These are phyloP conservation scores for Rhinogobio ventralis DNA, from an alignment of 2,797 vertebrate genomes.

Conservation along the genomic window DNA sequence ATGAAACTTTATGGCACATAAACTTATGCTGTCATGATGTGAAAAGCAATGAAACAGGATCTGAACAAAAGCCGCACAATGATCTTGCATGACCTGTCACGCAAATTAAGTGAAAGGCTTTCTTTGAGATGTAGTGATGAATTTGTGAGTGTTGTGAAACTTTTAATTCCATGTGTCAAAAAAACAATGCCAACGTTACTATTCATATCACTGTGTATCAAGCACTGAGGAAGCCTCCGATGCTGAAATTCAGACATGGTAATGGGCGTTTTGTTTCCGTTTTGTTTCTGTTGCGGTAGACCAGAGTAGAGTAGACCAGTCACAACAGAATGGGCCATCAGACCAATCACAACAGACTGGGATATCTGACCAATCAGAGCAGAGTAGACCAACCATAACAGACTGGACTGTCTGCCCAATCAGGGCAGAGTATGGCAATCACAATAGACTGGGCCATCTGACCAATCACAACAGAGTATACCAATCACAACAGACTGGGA, in stretches of 20 bases:
- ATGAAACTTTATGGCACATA: conserved; percentile 52
- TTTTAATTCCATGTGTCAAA: background rate
- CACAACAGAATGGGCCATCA: no score
- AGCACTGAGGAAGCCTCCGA: background rate
- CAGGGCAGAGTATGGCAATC: no score
- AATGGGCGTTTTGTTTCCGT: background rate
- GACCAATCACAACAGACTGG: background rate
- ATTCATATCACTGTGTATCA: background rate
- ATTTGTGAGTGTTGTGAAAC: background rate
- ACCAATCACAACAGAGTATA: no score
- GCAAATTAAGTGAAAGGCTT: background rate
- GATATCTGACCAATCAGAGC: background rate
- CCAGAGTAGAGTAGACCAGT: no score
- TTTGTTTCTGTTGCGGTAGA: no score
- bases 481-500: no score
- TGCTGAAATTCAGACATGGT: background rate
- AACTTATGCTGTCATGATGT: conserved; percentile 32
- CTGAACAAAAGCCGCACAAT: conserved; percentile 8
- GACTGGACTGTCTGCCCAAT: no score
- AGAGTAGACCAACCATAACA: background rate
- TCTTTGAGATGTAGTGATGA: background rate
- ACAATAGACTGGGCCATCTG: no score
- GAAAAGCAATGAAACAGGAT: conserved; percentile 17
- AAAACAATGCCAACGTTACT: no score
- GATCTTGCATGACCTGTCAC: background rate